Evolutionary conservation across 2,797 vertebrate species (phyloP), one percentile per base, ranked within the genome.

Genomic region (Agapornis canus): DNA sequence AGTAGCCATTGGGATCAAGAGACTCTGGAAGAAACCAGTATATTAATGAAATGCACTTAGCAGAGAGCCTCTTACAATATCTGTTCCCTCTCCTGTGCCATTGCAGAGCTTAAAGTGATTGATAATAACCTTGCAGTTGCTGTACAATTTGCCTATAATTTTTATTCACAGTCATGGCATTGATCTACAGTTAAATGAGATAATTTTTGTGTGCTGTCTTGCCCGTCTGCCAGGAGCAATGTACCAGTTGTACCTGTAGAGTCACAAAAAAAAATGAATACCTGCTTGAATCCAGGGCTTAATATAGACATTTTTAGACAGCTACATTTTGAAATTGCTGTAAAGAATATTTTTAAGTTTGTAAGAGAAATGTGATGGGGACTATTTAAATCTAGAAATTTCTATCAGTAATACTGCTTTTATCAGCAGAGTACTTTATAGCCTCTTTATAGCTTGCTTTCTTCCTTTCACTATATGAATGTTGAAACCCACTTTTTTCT

Each of bases 101-200:
- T 48, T 76, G 66, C 42, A 95, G 91, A 97, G 86, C 59, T 95
- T 65, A 94, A 96, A 96, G 70, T 94, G 89, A 97, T 97, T 95
- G 89, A 91, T 96, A 95, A 96, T 97, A 96, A 95, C 91, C 76
- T 92, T 91, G 85, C 82, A 93, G 70, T 72, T 82, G 86, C 75
- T 66, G 80, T 93, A 95, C 95, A 96, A 96, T 95, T 95, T 97
- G 80, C 83, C 86, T 83, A 89, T 87, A 59, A 90, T 92, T 97
- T 96, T 93, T 83, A 84, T 77, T 83, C 88, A 71, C 72, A 85
- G 94, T 90, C 93, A 60, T 94, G 92, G 73, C 85, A 87, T 91
- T 96, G 93, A 97, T 96, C 83, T 93, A 86, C 56, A 93, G 96
- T 92, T 97, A 96, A 97, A 96, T 94, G 79, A 96, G 92, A 96